Conservation (phyloP, 2,797 vertebrate species). For the Myiotriccus ornatus region DNA sequence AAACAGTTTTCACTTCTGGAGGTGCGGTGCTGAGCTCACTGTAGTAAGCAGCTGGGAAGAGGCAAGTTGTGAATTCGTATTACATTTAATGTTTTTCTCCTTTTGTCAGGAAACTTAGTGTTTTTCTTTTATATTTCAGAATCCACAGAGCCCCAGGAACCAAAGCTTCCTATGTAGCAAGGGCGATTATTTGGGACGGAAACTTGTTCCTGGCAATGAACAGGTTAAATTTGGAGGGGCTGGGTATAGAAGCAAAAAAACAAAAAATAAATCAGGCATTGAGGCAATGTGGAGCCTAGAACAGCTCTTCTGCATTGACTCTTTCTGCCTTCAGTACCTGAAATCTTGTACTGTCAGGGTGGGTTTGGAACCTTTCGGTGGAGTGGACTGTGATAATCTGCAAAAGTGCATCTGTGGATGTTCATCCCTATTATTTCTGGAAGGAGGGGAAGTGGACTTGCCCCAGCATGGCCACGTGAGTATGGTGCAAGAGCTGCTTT, state of each 20-base stretch:
- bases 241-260: not conserved
- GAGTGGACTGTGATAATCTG: not conserved
- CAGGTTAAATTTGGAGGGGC: not conserved
- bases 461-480: not conserved
- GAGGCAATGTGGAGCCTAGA: not conserved
- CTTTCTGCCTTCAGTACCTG: not conserved
- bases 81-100: not conserved
- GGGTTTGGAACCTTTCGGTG: not conserved
- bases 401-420: not conserved
- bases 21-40: not conserved
- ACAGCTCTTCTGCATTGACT: not conserved
- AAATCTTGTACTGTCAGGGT: not conserved
- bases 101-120: not conserved
- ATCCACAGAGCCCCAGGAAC: not conserved
- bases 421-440: not conserved
- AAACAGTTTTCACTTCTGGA: not conserved
- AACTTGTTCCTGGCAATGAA: not conserved
- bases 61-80: not conserved
- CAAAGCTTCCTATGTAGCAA: not conserved
- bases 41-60: not conserved
- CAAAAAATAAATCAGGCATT: not conserved
- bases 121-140: not conserved
- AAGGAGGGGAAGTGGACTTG: not conserved
- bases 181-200: not conserved
- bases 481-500: not conserved